These are phyloP conservation scores for Ancistrus triradiatus DNA, from an alignment of 2,113 vertebrate species.

Conservation along the genomic window DNA sequence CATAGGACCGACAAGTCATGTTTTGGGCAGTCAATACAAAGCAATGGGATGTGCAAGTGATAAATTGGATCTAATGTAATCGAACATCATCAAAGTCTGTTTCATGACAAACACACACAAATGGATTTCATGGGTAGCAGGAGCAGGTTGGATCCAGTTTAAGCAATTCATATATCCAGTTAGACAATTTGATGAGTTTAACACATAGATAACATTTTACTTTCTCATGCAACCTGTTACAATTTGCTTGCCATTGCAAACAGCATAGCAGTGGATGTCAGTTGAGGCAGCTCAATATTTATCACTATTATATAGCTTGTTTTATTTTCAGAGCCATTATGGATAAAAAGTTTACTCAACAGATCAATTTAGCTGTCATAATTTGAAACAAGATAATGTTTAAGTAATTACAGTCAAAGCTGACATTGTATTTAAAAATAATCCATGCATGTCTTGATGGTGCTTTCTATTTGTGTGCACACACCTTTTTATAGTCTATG, in stretches of 20 bases:
- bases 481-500: not conserved
- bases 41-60: constrained; percentile 27
- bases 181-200: no score
- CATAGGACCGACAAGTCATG: constrained; percentile 33
- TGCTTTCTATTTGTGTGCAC: no score
- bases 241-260: no score
- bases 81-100: constrained; percentile 35
- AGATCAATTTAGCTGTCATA: not conserved
- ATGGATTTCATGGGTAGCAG: no score
- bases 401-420: not conserved
- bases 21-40: constrained; percentile 19
- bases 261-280: not conserved
- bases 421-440: no score
- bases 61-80: constrained; percentile 21
- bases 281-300: not conserved
- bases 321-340: constrained; percentile 12
- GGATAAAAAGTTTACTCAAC: not conserved
- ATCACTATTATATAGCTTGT: not conserved
- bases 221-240: no score
- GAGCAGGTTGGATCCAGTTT: no score
- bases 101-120: constrained; percentile 27
- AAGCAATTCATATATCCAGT: no score
- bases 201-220: no score
- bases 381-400: constrained; percentile 10
- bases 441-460: no score